phyloP scores from a whole-genome alignment of 2,888 invertebrate genomes.

The Keiferia lycopersicella region DNA sequence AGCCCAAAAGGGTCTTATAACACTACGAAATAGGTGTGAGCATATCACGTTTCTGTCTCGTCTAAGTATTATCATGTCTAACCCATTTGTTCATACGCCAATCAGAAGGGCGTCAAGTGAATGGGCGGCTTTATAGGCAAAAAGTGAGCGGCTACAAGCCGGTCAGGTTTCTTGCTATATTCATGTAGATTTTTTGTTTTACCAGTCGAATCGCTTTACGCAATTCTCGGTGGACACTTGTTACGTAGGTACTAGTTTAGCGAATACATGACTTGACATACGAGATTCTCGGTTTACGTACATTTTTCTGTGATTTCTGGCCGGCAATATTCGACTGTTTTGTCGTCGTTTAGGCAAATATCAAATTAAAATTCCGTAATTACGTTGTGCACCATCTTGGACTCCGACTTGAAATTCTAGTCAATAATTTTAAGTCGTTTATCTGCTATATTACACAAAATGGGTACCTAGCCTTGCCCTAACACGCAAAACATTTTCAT shows the following conservation, averaged over 20 bases:
- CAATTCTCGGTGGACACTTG: constrained; percentile 35
- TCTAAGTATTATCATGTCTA: constrained; percentile 20
- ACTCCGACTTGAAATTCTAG: too few species aligned
- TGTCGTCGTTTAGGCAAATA: too few species aligned
- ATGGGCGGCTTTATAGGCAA: constrained; percentile 36
- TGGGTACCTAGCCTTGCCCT: neutral
- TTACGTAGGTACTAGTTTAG: constrained; percentile 33
- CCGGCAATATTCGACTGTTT: too few species aligned
- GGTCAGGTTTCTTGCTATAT: constrained; percentile 46
- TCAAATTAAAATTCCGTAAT: too few species aligned
- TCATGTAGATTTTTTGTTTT: constrained; percentile 43
- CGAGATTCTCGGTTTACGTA: constrained; percentile 24
- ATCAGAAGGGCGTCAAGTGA: constrained; percentile 35
- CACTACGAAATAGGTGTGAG: constrained; percentile 3
- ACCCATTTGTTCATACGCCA: constrained; percentile 25
- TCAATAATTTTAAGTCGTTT: too few species aligned
- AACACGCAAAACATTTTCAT: neutral
- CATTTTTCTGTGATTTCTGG: neutral
- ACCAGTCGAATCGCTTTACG: constrained; percentile 43
- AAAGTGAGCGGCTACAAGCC: constrained; percentile 45
- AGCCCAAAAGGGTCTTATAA: neutral
- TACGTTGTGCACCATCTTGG: too few species aligned
- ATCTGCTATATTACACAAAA: too few species aligned
- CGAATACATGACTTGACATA: constrained; percentile 35
- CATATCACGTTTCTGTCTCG: constrained; percentile 22